Evolutionary conservation across 2,113 vertebrate genomes (phyloP).

Genomic region (Steatornis caripensis): DNA sequence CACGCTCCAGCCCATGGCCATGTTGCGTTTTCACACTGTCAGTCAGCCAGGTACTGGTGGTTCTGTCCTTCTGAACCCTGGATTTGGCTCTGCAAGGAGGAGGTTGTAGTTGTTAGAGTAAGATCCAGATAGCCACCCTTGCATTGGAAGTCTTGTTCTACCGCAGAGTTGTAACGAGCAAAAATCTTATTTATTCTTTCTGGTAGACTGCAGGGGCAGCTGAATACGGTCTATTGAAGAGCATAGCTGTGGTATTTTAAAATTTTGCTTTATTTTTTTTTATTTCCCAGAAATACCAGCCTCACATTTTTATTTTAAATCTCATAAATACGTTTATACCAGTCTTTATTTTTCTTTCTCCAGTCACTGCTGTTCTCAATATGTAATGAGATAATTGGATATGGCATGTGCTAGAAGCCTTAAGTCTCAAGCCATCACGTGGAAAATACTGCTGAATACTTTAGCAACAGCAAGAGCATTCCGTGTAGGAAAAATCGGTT

Average conservation of each 20-base stretch:
- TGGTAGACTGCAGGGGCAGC: background rate
- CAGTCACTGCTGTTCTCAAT: background rate
- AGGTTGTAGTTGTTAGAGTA: background rate
- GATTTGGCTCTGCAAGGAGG: background rate
- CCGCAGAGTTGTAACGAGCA: background rate
- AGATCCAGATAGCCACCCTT: background rate
- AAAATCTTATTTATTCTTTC: background rate
- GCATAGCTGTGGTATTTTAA: background rate
- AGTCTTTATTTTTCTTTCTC: background rate
- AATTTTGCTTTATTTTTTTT: background rate
- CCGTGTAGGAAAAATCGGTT: background rate
- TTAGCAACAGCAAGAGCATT: background rate
- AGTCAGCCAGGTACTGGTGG: background rate
- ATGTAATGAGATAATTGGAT: background rate
- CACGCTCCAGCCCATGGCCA: background rate
- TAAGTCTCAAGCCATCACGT: background rate
- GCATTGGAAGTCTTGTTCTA: background rate
- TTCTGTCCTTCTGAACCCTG: background rate
- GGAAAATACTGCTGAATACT: background rate
- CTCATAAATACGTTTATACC: background rate
- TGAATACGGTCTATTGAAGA: background rate
- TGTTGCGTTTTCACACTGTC: background rate
- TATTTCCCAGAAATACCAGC: conserved; percentile 13
- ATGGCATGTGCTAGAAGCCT: background rate
- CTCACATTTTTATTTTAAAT: conserved; percentile 21